Evolutionary conservation across 2,797 vertebrate species (phyloP), one percentile per base, ranked within the genome.

Genomic region (Sparidentex hasta): DNA sequence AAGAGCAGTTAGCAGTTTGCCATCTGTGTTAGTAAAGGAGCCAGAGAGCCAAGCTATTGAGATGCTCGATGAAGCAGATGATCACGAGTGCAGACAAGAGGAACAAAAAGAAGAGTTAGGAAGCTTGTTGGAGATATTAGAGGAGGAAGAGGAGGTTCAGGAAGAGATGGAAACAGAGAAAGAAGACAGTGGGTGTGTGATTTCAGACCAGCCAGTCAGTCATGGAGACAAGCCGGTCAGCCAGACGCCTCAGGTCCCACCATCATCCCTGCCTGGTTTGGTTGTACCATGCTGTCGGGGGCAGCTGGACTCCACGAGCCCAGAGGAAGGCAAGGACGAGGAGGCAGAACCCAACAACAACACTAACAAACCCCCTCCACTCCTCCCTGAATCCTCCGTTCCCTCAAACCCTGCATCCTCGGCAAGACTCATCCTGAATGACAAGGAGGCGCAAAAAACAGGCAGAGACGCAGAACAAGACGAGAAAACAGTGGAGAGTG

Each of bases 201-300:
- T 93, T 75, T 92, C 89, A 62, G 89, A 93, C 57, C 92, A 93
- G 57, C 90, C 90, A 0, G 54, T 88, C 58, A 73, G 86, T 74
- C 80, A 86, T 3, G 74, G 64, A 41, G 83, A 86, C 44, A 65
- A 86, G 52, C 33, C 14, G 1, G 48, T 74, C 29, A 84, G 75
- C 88, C 50, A 58, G 58, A 76, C 51, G 54, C 52, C 80, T 20
- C 38, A 80, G 51, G 74, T 62, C 48, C 78, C 85, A 0, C 66
- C 81, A 0, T 74, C 65, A 2, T 76, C 83, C n/a, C 76, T 41
- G 58, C 51, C 80, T 20, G 80, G 62, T 55, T 72, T 90, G 62
- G 72, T 73, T 58, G 86, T 92, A 1, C 91, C 89, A 11, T 94
- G 94, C 72, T 95, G 94, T 80, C 91, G 79, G 69, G 92, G 87